These are phyloP conservation scores for Astyanax mexicanus DNA, from an alignment of 2,797 vertebrate genomes.

Conservation along the genomic window DNA sequence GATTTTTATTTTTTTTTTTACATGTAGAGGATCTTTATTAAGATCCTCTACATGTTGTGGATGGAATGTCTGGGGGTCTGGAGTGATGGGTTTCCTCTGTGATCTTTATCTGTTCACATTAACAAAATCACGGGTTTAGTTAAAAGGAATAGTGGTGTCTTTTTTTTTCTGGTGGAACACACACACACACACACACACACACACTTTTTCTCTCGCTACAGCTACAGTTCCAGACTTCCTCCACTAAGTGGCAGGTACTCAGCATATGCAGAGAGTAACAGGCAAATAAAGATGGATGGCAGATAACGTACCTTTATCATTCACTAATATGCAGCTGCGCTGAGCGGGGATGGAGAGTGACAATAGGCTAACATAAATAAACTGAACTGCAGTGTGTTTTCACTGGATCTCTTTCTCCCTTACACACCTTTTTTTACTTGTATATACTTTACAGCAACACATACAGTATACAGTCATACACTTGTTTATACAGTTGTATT, in stretches of 20 bases:
- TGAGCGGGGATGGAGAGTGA: slow-evolving; percentile 63
- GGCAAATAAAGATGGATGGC: slow-evolving; percentile 73
- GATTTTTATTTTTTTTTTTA: background rate
- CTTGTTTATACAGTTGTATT: background rate
- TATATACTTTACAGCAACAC: background rate
- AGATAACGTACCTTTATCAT: slow-evolving; percentile 69
- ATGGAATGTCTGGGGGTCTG: background rate
- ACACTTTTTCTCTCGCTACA: background rate
- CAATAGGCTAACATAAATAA: slow-evolving; percentile 62
- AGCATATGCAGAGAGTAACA: slow-evolving; percentile 54
- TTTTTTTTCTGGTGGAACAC: no score
- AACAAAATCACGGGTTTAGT: slow-evolving; percentile 7
- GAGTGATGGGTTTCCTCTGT: background rate
- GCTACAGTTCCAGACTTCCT: slow-evolving; percentile 68
- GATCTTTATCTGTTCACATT: background rate
- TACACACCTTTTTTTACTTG: background rate
- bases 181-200: slow-evolving; percentile 15
- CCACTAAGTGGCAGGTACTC: slow-evolving; percentile 75
- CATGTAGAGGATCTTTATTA: background rate
- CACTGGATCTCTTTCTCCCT: background rate
- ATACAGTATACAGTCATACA: no score
- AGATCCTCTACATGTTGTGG: no score
- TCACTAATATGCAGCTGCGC: slow-evolving; percentile 71
- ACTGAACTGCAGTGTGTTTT: slow-evolving; percentile 63
- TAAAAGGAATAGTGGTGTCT: slow-evolving; percentile 13